These are phyloP conservation scores for Brienomyrus longianalis DNA, from an alignment of 2,113 vertebrate species.

Conservation along the genomic window DNA sequence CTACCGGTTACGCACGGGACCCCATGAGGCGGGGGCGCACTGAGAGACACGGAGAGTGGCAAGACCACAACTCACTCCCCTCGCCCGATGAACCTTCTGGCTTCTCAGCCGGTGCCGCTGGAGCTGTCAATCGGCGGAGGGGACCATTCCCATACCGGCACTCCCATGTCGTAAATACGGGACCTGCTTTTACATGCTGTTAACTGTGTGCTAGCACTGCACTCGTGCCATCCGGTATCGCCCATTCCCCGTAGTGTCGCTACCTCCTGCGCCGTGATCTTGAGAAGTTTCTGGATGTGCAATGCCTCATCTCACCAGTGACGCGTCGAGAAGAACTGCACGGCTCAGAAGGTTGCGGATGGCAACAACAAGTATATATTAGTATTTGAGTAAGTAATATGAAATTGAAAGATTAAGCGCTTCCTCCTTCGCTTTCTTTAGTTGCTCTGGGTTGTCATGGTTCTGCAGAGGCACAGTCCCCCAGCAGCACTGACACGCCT, in stretches of 20 bases:
- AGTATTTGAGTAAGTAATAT: not conserved
- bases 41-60: not conserved
- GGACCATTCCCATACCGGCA: conserved; percentile 4
- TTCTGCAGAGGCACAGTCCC: not conserved
- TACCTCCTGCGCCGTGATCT: not conserved
- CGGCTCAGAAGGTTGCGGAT: not conserved
- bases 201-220: not conserved
- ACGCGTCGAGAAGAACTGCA: not conserved
- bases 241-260: not conserved
- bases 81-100: conserved; percentile 6
- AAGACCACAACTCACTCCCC: not conserved
- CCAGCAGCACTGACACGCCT: not conserved
- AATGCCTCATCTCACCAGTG: not conserved
- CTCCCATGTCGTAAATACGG: conserved; percentile 22
- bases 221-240: accelerated
- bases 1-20: conserved; percentile 25
- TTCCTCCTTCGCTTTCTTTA: not conserved
- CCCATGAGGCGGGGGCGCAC: not conserved
- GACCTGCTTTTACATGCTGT: not conserved
- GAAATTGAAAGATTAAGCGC: not conserved
- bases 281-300: not conserved
- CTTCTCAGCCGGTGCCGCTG: not conserved
- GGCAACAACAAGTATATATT: not conserved
- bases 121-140: not conserved
- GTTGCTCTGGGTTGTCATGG: not conserved